A percentile compares a stretch with the other conserved stretches of the same genome.
phyloP scores from a whole-genome alignment of 2,113 vertebrate genomes.

The Herpetotheres cachinnans region DNA sequence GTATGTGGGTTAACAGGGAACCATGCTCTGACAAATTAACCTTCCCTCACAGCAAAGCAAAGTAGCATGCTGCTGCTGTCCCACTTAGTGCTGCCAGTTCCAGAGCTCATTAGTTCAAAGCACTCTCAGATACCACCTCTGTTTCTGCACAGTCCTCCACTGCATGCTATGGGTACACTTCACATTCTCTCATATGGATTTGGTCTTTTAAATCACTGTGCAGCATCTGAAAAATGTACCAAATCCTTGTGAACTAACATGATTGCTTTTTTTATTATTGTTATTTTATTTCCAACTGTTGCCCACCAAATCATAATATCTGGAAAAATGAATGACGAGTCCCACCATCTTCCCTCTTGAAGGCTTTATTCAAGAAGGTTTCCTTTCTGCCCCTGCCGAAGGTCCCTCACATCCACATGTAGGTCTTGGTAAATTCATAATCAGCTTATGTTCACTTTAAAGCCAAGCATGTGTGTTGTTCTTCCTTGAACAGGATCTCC shows the following conservation, averaged over 20 bases:
- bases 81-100: neutral
- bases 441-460: neutral
- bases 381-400: rapidly evolving
- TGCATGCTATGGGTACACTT: neutral
- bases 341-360: neutral
- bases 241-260: neutral
- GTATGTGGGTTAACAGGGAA: neutral
- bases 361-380: neutral
- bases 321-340: neutral
- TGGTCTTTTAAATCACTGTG: neutral
- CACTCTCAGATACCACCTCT: neutral
- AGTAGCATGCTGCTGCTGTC: neutral
- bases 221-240: neutral
- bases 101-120: neutral
- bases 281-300: neutral
- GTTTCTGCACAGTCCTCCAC: neutral
- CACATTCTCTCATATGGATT: neutral
- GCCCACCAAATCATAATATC: neutral
- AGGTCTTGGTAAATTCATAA: neutral
- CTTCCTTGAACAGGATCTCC: neutral
- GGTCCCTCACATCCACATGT: neutral
- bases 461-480: neutral
- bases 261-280: neutral
- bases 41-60: neutral
- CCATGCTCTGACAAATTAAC: neutral